Evolutionary conservation across 1,140 invertebrate species (phyloP).

Genomic region (Homarus americanus): DNA sequence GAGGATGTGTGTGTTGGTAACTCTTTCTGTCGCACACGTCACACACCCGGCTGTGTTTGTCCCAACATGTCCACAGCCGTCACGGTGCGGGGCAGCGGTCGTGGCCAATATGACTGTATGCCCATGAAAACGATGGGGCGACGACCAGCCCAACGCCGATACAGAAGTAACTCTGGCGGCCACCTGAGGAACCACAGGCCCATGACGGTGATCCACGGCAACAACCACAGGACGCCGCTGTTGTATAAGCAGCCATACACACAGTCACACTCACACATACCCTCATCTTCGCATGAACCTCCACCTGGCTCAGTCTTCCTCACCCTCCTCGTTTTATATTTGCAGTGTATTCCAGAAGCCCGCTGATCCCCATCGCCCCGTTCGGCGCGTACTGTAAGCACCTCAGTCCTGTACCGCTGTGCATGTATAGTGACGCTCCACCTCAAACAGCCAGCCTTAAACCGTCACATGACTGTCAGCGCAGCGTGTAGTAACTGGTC

Average conservation of each 20-base stretch:
- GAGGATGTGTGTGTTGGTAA: slow-evolving; percentile 50
- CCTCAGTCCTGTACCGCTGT: not conserved
- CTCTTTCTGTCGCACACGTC: slow-evolving; percentile 31
- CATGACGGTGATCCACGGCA: not conserved
- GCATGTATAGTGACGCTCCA: not conserved
- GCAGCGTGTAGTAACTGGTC: not conserved
- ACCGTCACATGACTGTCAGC: not conserved
- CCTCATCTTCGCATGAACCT: slow-evolving; percentile 23
- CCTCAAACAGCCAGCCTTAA: not conserved
- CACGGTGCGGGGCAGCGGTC: not conserved
- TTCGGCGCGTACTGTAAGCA: slow-evolving; percentile 50
- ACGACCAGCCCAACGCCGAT: not conserved
- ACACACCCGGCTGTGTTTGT: slow-evolving; percentile 52
- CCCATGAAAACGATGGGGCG: slow-evolving; percentile 36
- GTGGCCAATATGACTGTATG: slow-evolving; percentile 56
- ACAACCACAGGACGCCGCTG: not conserved
- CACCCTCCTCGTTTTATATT: not conserved
- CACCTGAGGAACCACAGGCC: not conserved
- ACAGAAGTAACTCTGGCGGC: not conserved
- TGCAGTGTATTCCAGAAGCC: slow-evolving; percentile 34
- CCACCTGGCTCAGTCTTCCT: slow-evolving; percentile 1
- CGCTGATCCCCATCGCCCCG: slow-evolving; percentile 46
- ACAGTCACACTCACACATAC: no score
- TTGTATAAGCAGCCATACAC: slow-evolving; percentile 5
- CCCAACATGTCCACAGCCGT: slow-evolving; percentile 49